These are phyloP conservation scores for Alloscopus bannaensis DNA, from an alignment of 2,888 invertebrate genomes.

Conservation along the genomic window DNA sequence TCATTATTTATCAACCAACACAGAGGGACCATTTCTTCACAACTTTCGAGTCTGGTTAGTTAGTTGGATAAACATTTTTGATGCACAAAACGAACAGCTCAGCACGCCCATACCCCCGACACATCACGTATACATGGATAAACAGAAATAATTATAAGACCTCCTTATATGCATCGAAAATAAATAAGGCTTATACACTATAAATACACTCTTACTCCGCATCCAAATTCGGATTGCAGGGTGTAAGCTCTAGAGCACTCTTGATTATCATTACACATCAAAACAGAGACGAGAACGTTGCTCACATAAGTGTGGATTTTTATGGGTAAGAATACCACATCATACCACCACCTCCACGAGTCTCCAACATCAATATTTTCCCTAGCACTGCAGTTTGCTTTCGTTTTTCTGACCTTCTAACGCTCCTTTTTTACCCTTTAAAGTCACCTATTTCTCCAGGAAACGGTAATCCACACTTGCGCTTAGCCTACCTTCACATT, in stretches of 20 bases:
- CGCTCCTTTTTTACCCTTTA: no score
- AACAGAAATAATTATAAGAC: constrained; percentile 59
- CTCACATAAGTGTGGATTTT: no score
- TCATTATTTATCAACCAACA: neutral
- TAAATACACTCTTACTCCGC: neutral
- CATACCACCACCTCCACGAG: no score
- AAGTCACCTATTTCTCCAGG: no score
- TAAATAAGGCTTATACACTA: neutral
- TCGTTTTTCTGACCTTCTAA: no score
- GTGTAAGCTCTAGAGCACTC: constrained; percentile 37
- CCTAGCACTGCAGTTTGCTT: no score
- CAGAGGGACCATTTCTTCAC: neutral
- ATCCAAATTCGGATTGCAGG: constrained; percentile 3
- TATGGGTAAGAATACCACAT: no score
- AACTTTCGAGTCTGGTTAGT: neutral
- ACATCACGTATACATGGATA: constrained; percentile 55
- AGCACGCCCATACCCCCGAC: neutral
- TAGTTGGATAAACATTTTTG: neutral
- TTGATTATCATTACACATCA: no score
- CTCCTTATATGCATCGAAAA: constrained; percentile 17
- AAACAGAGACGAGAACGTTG: no score
- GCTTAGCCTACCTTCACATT: no score
- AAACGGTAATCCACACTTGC: no score
- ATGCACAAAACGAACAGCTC: neutral
- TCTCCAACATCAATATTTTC: no score